A percentile compares a stretch with the other conserved stretches of the same genome.
These are phyloP conservation scores for Propithecus perrieri DNA, from an alignment of 2,797 vertebrate genomes.

Conservation along the genomic window DNA sequence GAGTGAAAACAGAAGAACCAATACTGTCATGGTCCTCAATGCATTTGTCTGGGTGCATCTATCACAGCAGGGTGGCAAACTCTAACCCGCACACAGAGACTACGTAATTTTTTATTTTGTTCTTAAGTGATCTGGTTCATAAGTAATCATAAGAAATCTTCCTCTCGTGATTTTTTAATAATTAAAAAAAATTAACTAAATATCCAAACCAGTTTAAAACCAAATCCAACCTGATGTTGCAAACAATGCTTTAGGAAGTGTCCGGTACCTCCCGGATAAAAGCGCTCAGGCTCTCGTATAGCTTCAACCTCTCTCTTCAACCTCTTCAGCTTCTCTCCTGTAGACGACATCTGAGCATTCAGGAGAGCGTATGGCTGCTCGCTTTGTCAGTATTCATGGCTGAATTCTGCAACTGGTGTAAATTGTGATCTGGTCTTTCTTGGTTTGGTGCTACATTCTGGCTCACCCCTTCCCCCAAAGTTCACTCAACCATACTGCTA, in stretches of 20 bases:
- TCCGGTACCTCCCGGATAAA: neutral
- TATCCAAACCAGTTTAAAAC: neutral
- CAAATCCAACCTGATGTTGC: neutral
- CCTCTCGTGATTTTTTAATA: neutral
- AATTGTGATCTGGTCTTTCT: neutral
- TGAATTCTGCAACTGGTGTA: neutral
- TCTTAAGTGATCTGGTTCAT: neutral
- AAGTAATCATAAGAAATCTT: neutral
- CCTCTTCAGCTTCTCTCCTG: neutral
- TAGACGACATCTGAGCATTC: neutral
- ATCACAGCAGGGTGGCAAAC: neutral
- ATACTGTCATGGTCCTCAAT: neutral
- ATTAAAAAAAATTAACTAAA: neutral
- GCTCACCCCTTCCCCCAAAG: fast-evolving
- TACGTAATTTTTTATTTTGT: neutral
- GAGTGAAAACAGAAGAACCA: neutral
- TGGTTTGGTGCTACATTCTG: no score
- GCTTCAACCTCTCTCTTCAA: no score
- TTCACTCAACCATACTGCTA: neutral
- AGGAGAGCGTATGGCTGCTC: fast-evolving
- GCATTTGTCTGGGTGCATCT: neutral
- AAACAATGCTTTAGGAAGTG: neutral
- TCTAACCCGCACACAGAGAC: neutral
- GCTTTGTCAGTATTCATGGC: neutral
- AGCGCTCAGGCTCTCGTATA: neutral